These are phyloP conservation scores for Allochrocebus solatus DNA, from an alignment of 2,797 vertebrate genomes.

Conservation along the genomic window DNA sequence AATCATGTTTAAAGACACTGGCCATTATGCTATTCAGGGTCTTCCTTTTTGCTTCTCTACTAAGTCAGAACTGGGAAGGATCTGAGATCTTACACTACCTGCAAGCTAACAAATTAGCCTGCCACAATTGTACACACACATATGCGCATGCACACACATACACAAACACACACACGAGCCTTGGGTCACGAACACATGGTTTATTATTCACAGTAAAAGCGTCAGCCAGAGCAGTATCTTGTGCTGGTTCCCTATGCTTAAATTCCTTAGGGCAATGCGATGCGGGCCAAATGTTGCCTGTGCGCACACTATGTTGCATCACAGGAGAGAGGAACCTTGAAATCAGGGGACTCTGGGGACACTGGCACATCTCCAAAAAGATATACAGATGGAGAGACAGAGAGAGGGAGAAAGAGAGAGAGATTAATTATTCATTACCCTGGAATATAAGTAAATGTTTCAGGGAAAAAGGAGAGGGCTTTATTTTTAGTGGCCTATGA, in stretches of 20 bases:
- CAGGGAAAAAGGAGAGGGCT: not conserved
- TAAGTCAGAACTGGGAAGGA: not conserved
- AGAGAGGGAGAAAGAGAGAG: not conserved
- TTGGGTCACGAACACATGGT: not conserved
- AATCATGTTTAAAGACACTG: not conserved
- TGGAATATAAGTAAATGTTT: not conserved
- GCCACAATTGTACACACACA: not conserved
- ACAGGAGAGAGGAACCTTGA: not conserved
- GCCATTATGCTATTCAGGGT: not conserved
- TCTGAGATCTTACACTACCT: conserved; percentile 4
- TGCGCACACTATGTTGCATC: not conserved
- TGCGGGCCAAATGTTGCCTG: not conserved
- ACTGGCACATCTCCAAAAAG: not conserved
- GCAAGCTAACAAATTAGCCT: not conserved
- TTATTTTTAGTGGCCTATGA: not conserved
- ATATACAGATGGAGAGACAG: not conserved
- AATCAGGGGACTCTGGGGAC: not conserved
- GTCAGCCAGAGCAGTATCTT: not conserved
- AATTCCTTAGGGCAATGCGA: not conserved
- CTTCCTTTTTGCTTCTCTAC: not conserved
- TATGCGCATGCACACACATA: not conserved
- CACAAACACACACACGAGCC: not conserved
- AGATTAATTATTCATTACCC: not conserved
- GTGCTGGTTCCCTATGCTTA: not conserved
- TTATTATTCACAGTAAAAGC: not conserved